Evolutionary conservation across 2,797 vertebrate species (phyloP).

Genomic region (Sebastes cheni): DNA sequence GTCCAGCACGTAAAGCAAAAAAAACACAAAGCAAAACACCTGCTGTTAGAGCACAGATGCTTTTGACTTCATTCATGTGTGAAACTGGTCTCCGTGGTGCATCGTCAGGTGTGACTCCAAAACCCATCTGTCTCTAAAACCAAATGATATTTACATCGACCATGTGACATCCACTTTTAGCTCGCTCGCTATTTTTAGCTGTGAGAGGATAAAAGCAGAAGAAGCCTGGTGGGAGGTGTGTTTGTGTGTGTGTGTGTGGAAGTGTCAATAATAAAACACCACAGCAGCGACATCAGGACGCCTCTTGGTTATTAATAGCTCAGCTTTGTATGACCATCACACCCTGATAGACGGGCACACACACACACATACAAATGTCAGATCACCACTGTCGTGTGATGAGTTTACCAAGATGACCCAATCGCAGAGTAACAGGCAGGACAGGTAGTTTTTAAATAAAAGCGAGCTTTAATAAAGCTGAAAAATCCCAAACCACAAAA

Average conservation of each 20-base stretch:
- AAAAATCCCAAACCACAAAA: too few species aligned
- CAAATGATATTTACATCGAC: conserved; percentile 34
- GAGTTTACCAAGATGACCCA: too few species aligned
- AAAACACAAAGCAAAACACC: neutral
- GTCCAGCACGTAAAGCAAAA: neutral
- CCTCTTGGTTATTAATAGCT: conserved; percentile 69
- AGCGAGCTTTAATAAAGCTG: too few species aligned
- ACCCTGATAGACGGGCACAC: neutral
- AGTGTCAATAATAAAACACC: conserved; percentile 58
- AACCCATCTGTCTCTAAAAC: conserved; percentile 12
- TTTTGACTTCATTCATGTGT: neutral
- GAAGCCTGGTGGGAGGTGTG: conserved; percentile 31
- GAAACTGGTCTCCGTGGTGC: neutral
- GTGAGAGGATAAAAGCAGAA: conserved; percentile 33
- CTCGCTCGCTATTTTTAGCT: conserved; percentile 54
- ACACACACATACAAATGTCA: conserved; percentile 53
- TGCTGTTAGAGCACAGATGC: neutral
- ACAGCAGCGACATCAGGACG: conserved; percentile 53
- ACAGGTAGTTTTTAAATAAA: too few species aligned
- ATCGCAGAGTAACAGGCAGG: too few species aligned
- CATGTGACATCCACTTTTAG: conserved; percentile 32
- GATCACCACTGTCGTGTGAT: too few species aligned
- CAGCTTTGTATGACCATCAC: conserved; percentile 40
- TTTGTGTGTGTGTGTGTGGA: neutral
- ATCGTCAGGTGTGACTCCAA: neutral